Percentiles rank a stretch among this genome's conserved stretches.
Conservation (phyloP, 2,888 invertebrate species). For the Lasioglossum calceatum region DNA sequence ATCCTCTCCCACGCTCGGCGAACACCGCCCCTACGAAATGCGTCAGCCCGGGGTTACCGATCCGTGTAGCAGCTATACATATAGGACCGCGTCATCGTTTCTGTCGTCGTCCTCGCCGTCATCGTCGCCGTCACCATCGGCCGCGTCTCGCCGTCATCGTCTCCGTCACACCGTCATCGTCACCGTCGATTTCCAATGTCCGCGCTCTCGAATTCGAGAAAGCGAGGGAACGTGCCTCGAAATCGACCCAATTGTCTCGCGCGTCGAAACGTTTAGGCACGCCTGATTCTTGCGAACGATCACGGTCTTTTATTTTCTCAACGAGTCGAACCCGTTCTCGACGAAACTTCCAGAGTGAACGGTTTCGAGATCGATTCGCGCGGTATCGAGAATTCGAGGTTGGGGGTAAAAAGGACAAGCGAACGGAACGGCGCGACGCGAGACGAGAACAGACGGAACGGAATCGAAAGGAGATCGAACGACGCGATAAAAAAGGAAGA, state of each 20-base stretch:
- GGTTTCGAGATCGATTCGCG: not conserved
- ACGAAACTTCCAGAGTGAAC: not conserved
- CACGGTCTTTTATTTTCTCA: not conserved
- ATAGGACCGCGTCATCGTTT: not conserved
- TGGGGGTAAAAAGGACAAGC: not conserved
- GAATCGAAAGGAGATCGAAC: not conserved
- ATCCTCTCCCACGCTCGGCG: not conserved
- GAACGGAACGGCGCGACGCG: not conserved
- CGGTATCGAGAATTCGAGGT: not conserved
- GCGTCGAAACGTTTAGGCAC: not conserved
- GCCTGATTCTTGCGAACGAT: not conserved
- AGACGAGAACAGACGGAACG: not conserved
- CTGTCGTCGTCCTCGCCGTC: not conserved
- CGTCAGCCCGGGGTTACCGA: not conserved
- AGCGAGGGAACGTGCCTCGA: not conserved
- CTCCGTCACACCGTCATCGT: not conserved
- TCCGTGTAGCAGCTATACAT: not conserved
- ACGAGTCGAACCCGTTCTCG: slow-evolving; percentile 1
- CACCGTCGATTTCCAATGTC: not conserved
- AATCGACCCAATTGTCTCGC: not conserved
- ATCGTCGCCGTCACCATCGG: not conserved
- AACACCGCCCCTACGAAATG: not conserved
- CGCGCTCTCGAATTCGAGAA: slow-evolving; percentile 10
- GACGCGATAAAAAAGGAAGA: not conserved
- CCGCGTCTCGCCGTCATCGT: not conserved